Base-by-base conservation (phyloP, 2,888 invertebrate species). In the Augiades crinisus region DNA sequence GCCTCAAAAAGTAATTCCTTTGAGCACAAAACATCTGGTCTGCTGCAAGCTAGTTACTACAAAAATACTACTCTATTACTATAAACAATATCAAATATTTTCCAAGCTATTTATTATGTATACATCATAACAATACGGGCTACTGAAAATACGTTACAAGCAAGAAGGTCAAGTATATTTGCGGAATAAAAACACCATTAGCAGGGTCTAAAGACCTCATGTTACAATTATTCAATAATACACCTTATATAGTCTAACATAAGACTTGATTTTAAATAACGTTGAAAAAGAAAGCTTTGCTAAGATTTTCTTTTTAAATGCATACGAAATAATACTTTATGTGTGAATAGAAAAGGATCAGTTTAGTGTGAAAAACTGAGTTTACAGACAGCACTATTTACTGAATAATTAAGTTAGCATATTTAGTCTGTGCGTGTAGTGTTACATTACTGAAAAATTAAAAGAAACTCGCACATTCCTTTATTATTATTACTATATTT, bases 131-230 rank as follows among this genome's bases (percentile, higher is more conserved):
- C 1, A 10, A 4, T 24, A 17, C 27, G 31, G 4, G 13, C 12
- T 38, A 12, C 40, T 33, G 27, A 41, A 33, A 49, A 43, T 27
- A 24, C 33, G 22, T 41, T 34, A 43, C 49, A 19, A 33, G 27
- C 27, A 43, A 49, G 43, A 49, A 41, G 49, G 49, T 49, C 49
- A 41, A 49, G 49, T 43, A 43, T 49, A 49, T 49, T 49, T 49
- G 49, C 27, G 16, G 34, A 19, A 43, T 41, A 49, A 43, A 49
- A 49, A 34, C 49, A 34, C 41, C 49, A 49, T 49, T 49, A 41
- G 34, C 47, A 22, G 12, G n/a, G 21, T 40, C 17, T 24, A 36
- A 41, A 43, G 19, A 34, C 34, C 24, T 41, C 12, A 19, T 13
- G 13, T 13, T 24, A 24, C 24, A 3, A 17, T 8, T 27, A 17